These are phyloP conservation scores for Cecropterus lyciades DNA, from an alignment of 1,140 invertebrate species.

Conservation along the genomic window DNA sequence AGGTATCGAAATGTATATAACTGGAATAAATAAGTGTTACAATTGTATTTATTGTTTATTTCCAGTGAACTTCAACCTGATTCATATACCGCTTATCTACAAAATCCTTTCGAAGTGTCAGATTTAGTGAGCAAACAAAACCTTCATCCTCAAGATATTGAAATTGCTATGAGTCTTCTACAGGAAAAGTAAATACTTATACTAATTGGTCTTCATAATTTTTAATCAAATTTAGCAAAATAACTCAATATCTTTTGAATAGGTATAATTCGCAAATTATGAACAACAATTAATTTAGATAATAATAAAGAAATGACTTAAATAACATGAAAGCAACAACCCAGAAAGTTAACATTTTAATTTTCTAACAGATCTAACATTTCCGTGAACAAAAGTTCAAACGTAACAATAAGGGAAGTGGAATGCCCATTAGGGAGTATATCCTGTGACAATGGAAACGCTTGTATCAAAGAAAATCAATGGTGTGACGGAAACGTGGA, in stretches of 20 bases:
- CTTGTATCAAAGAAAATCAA: conserved; percentile 85
- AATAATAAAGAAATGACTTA: too few relatives aligned
- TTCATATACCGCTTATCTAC: conserved; percentile 35
- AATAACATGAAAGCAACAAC: not conserved
- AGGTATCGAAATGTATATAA: not conserved
- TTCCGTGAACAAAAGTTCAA: conserved; percentile 23
- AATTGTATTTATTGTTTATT: conserved; percentile 14
- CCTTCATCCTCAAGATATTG: conserved; percentile 69
- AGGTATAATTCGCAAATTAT: too few relatives aligned
- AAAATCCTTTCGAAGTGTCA: conserved; percentile 44
- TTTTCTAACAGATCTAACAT: conserved; percentile 34
- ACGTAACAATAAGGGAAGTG: conserved; percentile 44
- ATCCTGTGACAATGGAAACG: conserved; percentile 62
- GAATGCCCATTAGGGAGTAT: conserved; percentile 61
- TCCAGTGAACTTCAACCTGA: conserved; percentile 44
- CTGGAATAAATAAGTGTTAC: not conserved
- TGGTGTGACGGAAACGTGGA: conserved; percentile 91
- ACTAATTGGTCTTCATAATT: too few relatives aligned
- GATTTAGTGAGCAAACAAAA: conserved; percentile 28
- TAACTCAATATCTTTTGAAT: too few relatives aligned
- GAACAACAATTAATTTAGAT: too few relatives aligned
- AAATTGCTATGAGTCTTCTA: conserved; percentile 54
- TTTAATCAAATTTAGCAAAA: conserved; percentile 36
- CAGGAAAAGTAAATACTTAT: conserved; percentile 30
- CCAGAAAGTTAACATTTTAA: conserved; percentile 16